These are phyloP conservation scores for Xestoiulus laeticollis DNA, from an alignment of 2,888 invertebrate genomes.

Conservation along the genomic window DNA sequence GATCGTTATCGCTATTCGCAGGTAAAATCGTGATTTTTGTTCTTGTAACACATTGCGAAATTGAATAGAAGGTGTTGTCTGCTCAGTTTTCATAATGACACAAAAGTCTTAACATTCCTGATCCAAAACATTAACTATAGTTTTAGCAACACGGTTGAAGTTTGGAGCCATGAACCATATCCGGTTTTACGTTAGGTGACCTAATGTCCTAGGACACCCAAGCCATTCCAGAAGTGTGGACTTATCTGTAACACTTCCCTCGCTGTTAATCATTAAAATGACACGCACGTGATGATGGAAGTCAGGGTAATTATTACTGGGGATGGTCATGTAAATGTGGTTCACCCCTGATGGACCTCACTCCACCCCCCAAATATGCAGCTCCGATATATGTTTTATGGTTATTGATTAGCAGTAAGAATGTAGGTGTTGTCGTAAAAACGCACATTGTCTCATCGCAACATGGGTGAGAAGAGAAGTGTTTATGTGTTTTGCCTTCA, in stretches of 20 bases:
- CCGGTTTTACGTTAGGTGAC: not conserved
- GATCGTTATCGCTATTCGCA: no score
- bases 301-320: not conserved
- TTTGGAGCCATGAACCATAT: no score
- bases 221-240: not conserved
- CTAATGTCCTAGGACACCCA: not conserved
- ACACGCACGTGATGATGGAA: not conserved
- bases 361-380: not conserved
- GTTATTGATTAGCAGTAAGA: slow-evolving; percentile 25
- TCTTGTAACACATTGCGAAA: no score
- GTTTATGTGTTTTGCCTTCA: slow-evolving; percentile 39
- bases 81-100: no score
- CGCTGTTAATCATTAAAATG: not conserved
- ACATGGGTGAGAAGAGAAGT: slow-evolving; percentile 28
- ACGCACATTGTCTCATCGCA: not conserved
- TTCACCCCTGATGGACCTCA: not conserved
- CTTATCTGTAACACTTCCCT: not conserved
- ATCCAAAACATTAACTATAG: no score
- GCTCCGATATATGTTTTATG: slow-evolving; percentile 27
- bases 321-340: not conserved
- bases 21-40: no score
- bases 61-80: no score
- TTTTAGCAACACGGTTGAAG: no score
- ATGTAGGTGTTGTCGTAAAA: slow-evolving; percentile 35
- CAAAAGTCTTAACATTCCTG: no score